Evolutionary conservation across 2,113 vertebrate species (phyloP).

Genomic region (Tapirus terrestris): DNA sequence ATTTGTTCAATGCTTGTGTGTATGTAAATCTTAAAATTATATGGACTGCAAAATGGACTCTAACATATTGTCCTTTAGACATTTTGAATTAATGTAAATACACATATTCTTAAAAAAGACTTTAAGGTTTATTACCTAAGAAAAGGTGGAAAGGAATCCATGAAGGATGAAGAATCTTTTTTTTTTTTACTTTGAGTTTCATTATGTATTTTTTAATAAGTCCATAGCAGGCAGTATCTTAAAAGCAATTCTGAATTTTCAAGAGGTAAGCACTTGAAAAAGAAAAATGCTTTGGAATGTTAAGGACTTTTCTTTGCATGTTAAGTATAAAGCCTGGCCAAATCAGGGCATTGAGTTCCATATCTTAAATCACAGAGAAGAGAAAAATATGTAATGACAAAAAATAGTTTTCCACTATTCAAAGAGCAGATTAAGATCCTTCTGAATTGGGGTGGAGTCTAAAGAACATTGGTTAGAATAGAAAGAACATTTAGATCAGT

Average conservation of each 20-base stretch:
- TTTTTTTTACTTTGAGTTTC: not conserved
- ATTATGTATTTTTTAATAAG: slow-evolving; percentile 1
- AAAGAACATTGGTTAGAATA: not conserved
- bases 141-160: not conserved
- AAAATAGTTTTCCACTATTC: not conserved
- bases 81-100: not conserved
- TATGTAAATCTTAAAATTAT: slow-evolving; percentile 26
- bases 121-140: not conserved
- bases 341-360: not conserved
- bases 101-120: not conserved
- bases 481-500: not conserved
- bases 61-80: not conserved
- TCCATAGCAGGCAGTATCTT: slow-evolving; percentile 17
- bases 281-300: not conserved
- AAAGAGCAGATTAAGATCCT: not conserved
- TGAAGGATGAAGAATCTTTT: not conserved
- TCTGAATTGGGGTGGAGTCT: not conserved
- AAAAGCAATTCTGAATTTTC: not conserved
- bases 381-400: not conserved
- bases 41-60: not conserved
- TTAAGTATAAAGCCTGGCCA: not conserved
- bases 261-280: not conserved
- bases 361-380: not conserved
- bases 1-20: not conserved
- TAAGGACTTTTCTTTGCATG: slow-evolving; percentile 14